Conservation (phyloP, 2,797 vertebrate genomes). For the Poliocrania exsul region DNA sequence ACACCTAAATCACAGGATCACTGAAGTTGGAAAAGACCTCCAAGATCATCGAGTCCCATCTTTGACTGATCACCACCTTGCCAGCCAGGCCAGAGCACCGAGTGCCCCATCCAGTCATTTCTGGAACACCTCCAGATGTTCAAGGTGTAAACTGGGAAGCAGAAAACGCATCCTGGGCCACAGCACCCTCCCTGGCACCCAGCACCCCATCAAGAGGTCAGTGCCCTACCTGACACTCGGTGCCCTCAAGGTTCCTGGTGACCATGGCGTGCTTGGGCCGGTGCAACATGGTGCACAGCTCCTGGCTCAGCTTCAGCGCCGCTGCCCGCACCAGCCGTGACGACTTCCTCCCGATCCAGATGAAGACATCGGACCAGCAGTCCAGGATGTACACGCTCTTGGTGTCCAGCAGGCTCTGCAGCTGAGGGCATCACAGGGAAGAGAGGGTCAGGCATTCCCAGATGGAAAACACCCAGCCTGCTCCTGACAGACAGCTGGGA, state of each 20-base stretch:
- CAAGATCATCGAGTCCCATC: background rate
- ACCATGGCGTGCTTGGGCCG: constrained; percentile 92
- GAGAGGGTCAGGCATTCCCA: background rate
- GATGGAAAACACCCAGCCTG: background rate
- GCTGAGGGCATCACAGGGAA: constrained; percentile 43
- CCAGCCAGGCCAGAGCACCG: background rate
- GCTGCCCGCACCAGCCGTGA: constrained; percentile 93
- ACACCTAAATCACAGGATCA: constrained; percentile 80
- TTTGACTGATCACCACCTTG: accelerated
- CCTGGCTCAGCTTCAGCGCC: constrained; percentile 95
- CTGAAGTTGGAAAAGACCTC: background rate
- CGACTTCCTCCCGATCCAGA: constrained; percentile 97
- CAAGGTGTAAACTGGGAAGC: background rate
- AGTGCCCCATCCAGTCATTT: accelerated
- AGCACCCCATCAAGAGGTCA: accelerated
- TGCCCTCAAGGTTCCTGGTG: constrained; percentile 94
- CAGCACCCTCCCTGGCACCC: background rate
- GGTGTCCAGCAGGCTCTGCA: constrained; percentile 95
- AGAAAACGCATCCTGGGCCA: accelerated
- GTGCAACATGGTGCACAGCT: constrained; percentile 95
- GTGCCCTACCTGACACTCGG: constrained; percentile 88
- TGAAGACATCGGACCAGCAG: constrained; percentile 97
- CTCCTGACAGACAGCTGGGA: accelerated
- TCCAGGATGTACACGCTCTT: constrained; percentile 96
- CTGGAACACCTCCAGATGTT: background rate